Evolutionary conservation across 2,888 invertebrate species (phyloP), one percentile per base, ranked within the genome.

Genomic region (Masnerella sp.): DNA sequence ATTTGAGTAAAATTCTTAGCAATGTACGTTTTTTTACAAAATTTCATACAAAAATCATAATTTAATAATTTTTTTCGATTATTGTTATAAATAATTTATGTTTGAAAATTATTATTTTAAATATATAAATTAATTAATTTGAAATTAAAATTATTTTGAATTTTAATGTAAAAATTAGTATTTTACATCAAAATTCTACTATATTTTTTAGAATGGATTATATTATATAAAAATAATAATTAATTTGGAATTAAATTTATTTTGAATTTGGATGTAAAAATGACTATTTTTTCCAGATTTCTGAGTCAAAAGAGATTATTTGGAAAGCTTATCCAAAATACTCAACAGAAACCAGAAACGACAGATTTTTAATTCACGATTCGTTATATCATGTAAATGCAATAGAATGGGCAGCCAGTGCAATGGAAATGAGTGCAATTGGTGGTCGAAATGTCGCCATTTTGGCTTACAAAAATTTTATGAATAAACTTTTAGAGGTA

Each of bases 371-470:
- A 38, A 81, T 91, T 7, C 83, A 89, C 76, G 86, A 89, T 36
- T 84, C 87, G 12, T 78, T 92, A 43, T 92, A 90, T 81, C 89
- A 92, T 79, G 82, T 91, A 0, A 92, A 92, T 86, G 90, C 90
- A 3, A 90, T 92, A 52, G 92, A 93, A 82, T 90, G 90, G 89
- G 90, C 90, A 1, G 91, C 91, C 0, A 91, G 91, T 81, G 91
- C 92, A 0, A 92, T 92, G 90, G 92, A 92, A 87, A 92, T 92
- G 91, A 90, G 90, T 81, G 88, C 88, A 5, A 89, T 92, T 68
- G 89, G 89, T 36, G 92, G 89, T 2, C 88, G 89, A 80, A 93
- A 93, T 85, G 89, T 90, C 18, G 92, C 92, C 7, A 84, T 91
- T 49, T 83, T 92, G 40, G 88, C 89, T 0, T 83, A 87, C 72